Percentiles rank a stretch among this genome's conserved stretches.
Conservation (phyloP, 2,113 vertebrate species). For the Neogobius melanostomus region DNA sequence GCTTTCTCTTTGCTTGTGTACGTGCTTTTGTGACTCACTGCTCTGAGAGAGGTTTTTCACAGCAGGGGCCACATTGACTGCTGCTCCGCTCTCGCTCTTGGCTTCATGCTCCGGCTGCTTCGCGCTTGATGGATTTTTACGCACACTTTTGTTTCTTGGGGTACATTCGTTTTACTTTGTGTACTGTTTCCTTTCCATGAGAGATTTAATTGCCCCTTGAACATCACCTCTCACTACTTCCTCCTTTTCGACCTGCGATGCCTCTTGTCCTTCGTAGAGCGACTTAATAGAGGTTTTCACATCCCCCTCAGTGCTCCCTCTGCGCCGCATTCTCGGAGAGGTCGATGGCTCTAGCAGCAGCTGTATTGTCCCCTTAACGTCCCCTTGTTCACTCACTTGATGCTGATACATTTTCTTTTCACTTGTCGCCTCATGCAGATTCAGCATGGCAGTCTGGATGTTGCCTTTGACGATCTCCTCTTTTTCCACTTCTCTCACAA, state of each 20-base stretch:
- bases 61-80: conserved; percentile 56
- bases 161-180: conserved; percentile 69
- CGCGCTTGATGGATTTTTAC: conserved; percentile 62
- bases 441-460: conserved; percentile 68
- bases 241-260: conserved; percentile 69
- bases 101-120: conserved; percentile 60
- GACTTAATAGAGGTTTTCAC: conserved; percentile 75
- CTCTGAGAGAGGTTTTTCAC: conserved; percentile 73
- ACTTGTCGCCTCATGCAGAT: conserved; percentile 68
- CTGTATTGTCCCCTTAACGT: conserved; percentile 76
- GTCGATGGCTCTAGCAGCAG: conserved; percentile 72
- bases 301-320: conserved; percentile 66
- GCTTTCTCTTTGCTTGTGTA: conserved; percentile 57
- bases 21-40: conserved; percentile 61
- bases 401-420: conserved; percentile 75
- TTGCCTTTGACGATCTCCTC: conserved; percentile 75
- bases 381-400: conserved; percentile 72
- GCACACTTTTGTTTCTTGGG: conserved; percentile 72
- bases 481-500: conserved; percentile 79
- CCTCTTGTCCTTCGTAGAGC: conserved; percentile 68
- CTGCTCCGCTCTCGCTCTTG: conserved; percentile 49
- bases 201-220: conserved; percentile 77
- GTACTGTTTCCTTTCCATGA: conserved; percentile 79
- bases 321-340: conserved; percentile 63
- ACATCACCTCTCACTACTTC: conserved; percentile 75